A percentile compares a stretch with the other conserved stretches of the same genome.
These are phyloP conservation scores for Phasianus colchicus DNA, from an alignment of 2,113 vertebrate genomes.

Conservation along the genomic window DNA sequence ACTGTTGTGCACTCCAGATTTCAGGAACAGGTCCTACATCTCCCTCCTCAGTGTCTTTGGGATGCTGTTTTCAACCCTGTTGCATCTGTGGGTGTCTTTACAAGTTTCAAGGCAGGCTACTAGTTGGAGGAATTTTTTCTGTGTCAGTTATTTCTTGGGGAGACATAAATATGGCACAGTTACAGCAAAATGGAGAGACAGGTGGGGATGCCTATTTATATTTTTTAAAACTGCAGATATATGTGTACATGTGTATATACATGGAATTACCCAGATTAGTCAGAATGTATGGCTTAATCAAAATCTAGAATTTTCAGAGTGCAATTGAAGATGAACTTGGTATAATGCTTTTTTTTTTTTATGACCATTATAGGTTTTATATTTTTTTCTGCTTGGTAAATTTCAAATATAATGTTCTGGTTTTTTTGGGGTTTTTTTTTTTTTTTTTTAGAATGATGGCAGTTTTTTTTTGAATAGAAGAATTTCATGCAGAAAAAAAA, in stretches of 20 bases:
- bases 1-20: neutral
- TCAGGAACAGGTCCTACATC: fast-evolving
- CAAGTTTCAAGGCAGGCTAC: neutral
- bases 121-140: neutral
- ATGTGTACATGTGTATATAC: neutral
- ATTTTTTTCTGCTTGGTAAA: neutral
- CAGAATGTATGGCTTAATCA: neutral
- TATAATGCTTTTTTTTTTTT: neutral
- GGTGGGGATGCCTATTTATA: neutral
- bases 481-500: too few species aligned
- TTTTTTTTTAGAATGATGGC: too few species aligned
- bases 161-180: neutral
- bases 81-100: neutral
- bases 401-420: neutral
- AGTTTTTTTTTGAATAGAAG: too few species aligned
- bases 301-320: neutral
- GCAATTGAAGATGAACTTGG: neutral
- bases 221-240: neutral
- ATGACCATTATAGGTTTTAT: neutral
- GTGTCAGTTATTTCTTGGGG: neutral
- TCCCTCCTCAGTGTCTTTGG: neutral
- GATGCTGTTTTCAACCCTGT: neutral
- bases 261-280: neutral
- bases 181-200: neutral
- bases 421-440: constrained; percentile 31